Percentiles rank a stretch among this genome's conserved stretches.
phyloP scores from a whole-genome alignment of 2,797 vertebrate species.

The Cichlasoma orientale region DNA sequence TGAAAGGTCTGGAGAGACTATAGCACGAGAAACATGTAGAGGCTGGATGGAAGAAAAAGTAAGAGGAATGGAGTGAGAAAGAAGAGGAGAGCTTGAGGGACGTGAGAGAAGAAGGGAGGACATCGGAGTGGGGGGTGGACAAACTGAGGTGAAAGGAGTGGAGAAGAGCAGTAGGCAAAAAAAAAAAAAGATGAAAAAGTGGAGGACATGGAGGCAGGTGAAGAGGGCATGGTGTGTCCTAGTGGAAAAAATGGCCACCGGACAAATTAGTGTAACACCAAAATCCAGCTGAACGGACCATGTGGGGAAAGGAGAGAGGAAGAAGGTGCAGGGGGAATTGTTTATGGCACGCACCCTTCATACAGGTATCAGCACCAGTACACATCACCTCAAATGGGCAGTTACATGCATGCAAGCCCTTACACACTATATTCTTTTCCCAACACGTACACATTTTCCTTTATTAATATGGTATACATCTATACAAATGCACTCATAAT shows the following conservation, averaged over 20 bases:
- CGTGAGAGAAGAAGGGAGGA: slow-evolving; percentile 23
- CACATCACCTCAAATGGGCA: slow-evolving; percentile 15
- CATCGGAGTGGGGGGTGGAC: background rate
- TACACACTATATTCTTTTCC: background rate
- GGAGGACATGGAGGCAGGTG: slow-evolving; percentile 20
- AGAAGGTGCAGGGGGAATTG: slow-evolving; percentile 4
- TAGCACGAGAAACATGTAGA: slow-evolving; percentile 35
- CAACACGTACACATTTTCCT: background rate
- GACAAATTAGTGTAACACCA: slow-evolving; percentile 42
- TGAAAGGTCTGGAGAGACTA: slow-evolving; percentile 54
- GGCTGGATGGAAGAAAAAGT: slow-evolving; percentile 15
- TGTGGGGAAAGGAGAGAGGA: slow-evolving; percentile 11
- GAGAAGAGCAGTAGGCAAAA: background rate
- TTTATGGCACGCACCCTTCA: slow-evolving; percentile 46
- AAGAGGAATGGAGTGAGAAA: slow-evolving; percentile 24
- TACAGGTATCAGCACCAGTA: slow-evolving; percentile 1
- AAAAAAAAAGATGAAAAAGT: background rate
- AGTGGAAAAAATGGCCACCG: slow-evolving; percentile 18
- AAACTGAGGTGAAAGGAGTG: slow-evolving; percentile 7
- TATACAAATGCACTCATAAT: background rate
- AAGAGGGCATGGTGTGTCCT: slow-evolving; percentile 27
- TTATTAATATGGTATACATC: background rate
- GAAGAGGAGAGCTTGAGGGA: slow-evolving; percentile 6
- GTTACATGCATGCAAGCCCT: slow-evolving; percentile 5
- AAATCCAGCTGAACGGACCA: slow-evolving; percentile 29